A percentile compares a stretch with the other conserved stretches of the same genome.
These are phyloP conservation scores for Macquaria ambigua DNA, from an alignment of 2,113 vertebrate genomes.

Conservation along the genomic window DNA sequence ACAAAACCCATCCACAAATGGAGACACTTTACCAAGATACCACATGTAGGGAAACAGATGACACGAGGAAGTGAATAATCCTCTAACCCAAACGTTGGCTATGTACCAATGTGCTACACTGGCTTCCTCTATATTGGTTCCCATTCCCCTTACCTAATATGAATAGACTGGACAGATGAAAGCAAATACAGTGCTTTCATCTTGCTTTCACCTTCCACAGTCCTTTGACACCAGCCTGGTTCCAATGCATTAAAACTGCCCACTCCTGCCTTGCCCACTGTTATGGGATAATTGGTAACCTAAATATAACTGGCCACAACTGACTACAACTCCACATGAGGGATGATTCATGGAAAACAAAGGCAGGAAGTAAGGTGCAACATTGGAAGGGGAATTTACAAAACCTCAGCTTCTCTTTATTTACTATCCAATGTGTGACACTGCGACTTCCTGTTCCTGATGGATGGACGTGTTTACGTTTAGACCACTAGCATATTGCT, in stretches of 20 bases:
- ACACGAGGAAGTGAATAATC: slow-evolving; percentile 48
- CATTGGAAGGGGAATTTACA: slow-evolving; percentile 9
- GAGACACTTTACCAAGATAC: slow-evolving; percentile 36
- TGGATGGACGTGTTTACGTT: neutral
- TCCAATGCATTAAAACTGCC: slow-evolving; percentile 42
- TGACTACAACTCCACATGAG: neutral
- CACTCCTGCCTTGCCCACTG: slow-evolving; percentile 19
- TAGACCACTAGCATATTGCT: neutral
- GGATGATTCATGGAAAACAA: slow-evolving; percentile 4
- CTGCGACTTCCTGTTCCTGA: neutral
- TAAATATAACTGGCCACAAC: slow-evolving; percentile 39
- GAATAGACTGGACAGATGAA: slow-evolving; percentile 55
- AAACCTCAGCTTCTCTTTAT: neutral
- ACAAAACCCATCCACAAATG: slow-evolving; percentile 16
- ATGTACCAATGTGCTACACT: neutral
- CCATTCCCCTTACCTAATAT: slow-evolving; percentile 37
- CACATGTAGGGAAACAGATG: slow-evolving; percentile 47
- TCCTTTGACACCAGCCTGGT: slow-evolving; percentile 46
- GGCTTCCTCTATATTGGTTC: slow-evolving; percentile 38
- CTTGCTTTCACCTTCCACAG: slow-evolving; percentile 53
- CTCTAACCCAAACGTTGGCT: slow-evolving; percentile 12
- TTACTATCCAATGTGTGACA: neutral
- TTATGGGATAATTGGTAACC: slow-evolving; percentile 45
- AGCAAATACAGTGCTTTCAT: slow-evolving; percentile 58
- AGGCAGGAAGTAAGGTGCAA: slow-evolving; percentile 3